Evolutionary conservation across 92 coral and sea anemone genomes (phyloP).

Genomic region (Actinernus sp.): DNA sequence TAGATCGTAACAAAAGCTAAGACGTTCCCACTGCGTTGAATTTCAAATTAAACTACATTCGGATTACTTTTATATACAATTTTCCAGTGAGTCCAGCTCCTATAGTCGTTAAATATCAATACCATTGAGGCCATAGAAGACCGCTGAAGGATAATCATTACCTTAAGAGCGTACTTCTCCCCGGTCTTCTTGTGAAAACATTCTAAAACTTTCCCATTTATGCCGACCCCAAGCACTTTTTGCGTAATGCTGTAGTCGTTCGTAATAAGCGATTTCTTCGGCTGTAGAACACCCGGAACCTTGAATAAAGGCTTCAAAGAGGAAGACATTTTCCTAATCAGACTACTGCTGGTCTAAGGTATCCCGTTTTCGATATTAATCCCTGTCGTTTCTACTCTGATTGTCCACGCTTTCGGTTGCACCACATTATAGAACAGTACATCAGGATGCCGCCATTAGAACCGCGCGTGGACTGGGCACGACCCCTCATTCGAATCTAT

Average conservation of each 20-base stretch:
- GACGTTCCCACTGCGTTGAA: no score
- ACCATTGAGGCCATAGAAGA: no score
- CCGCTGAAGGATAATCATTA: conserved; percentile 16
- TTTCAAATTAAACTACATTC: no score
- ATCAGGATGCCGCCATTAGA: conserved; percentile 18
- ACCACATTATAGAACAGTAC: not conserved
- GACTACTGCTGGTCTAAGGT: no score
- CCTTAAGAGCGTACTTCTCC: conserved; percentile 88
- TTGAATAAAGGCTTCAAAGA: conserved; percentile 57
- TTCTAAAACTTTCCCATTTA: conserved; percentile 96
- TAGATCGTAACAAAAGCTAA: no score
- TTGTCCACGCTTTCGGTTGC: no score
- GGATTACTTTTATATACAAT: no score
- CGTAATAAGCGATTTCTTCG: conserved; percentile 78
- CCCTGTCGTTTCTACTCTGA: no score
- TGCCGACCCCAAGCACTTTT: conserved; percentile 94
- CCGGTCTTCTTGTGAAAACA: conserved; percentile 90
- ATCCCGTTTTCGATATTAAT: no score
- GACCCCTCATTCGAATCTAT: not conserved
- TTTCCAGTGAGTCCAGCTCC: no score
- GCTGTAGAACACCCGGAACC: conserved; percentile 57
- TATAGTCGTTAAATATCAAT: no score
- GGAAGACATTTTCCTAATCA: conserved; percentile 46
- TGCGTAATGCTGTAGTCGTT: conserved; percentile 79
- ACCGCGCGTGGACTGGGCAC: conserved; percentile 12